Percentiles rank a stretch among this genome's conserved stretches.
phyloP scores from a whole-genome alignment of 2,797 vertebrate species.

The Menidia menidia region DNA sequence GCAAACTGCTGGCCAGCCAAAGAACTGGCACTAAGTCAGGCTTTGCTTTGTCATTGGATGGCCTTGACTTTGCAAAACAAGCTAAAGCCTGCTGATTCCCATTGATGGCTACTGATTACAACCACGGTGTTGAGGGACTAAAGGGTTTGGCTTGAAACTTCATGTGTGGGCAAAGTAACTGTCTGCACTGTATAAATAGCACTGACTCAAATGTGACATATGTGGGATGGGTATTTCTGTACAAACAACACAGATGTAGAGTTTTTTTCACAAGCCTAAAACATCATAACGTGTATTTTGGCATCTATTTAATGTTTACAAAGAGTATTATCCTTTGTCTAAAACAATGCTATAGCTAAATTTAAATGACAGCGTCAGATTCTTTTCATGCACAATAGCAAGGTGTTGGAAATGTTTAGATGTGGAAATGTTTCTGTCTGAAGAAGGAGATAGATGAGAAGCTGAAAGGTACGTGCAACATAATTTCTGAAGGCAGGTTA shows the following conservation, averaged over 20 bases:
- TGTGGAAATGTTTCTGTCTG: not conserved
- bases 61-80: conserved; percentile 55
- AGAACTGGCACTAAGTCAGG: conserved; percentile 57
- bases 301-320: not conserved
- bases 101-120: conserved; percentile 50
- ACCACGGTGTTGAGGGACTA: conserved; percentile 28
- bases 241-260: conserved; percentile 17
- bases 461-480: conserved; percentile 16
- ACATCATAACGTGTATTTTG: not conserved
- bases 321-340: not conserved
- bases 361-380: not conserved
- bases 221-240: conserved; percentile 8
- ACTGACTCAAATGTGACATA: conserved; percentile 9
- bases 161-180: conserved; percentile 45
- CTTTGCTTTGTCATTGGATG: conserved; percentile 65
- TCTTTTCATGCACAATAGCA: not conserved
- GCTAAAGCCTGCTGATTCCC: conserved; percentile 48
- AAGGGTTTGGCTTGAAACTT: conserved; percentile 24
- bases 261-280: conserved; percentile 15
- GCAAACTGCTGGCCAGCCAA: conserved; percentile 39
- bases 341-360: not conserved
- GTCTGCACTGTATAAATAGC: conserved; percentile 20
- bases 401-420: not conserved
- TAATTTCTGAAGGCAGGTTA: conserved; percentile 8
- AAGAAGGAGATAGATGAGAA: conserved; percentile 29